phyloP scores from a whole-genome alignment of 1,140 invertebrate genomes.

The Drosophila pectinifera region DNA sequence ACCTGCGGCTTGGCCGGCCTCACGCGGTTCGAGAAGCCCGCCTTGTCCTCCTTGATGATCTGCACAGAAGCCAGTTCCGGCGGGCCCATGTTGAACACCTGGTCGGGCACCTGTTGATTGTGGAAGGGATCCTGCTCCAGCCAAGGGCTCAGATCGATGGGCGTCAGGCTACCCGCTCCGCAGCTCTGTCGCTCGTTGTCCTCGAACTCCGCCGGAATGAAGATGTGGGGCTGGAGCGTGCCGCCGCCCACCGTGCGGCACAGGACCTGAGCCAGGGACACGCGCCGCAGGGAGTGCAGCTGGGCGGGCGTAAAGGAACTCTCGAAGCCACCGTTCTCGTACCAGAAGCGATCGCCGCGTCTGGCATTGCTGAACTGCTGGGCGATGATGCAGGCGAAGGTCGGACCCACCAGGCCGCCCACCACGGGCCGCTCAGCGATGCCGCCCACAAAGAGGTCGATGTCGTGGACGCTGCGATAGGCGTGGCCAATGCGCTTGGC shows the following conservation, averaged over 20 bases:
- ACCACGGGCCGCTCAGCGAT: conserved; percentile 92
- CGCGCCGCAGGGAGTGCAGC: conserved; percentile 92
- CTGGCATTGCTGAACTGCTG: conserved; percentile 95
- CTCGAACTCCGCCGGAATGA: conserved; percentile 73
- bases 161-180: conserved; percentile 61
- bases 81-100: conserved; percentile 47
- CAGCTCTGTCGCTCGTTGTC: conserved; percentile 76
- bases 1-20: conserved; percentile 55
- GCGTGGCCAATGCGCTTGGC: conserved; percentile 88
- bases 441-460: conserved; percentile 96
- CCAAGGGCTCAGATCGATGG: conserved; percentile 82
- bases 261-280: conserved; percentile 92
- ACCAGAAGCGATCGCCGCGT: conserved; percentile 97
- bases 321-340: conserved; percentile 91
- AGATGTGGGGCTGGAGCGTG: conserved; percentile 81
- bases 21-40: conserved; percentile 65
- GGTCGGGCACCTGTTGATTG: conserved; percentile 38
- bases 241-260: conserved; percentile 87
- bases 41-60: conserved; percentile 70
- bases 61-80: conserved; percentile 32
- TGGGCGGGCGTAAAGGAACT: conserved; percentile 93
- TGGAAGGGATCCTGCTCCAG: conserved; percentile 80
- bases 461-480: conserved; percentile 92
- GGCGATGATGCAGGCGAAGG: conserved; percentile 97
- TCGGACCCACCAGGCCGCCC: conserved; percentile 96